A percentile compares a stretch with the other conserved stretches of the same genome.
Evolutionary conservation across 2,113 vertebrate species (phyloP).

Genomic region (Herpetotheres cachinnans): DNA sequence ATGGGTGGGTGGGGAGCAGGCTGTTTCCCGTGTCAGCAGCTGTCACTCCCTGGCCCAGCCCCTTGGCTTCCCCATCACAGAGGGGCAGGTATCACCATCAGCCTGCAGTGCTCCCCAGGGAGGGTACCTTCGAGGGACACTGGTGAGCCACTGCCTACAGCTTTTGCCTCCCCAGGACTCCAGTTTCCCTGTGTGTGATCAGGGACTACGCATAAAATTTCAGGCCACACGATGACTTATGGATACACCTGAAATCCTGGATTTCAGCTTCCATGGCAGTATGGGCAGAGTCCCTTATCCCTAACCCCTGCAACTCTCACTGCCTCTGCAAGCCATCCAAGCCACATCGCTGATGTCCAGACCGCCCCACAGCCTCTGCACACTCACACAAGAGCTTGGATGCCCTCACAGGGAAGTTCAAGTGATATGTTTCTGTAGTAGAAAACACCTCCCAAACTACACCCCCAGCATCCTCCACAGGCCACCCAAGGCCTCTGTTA

Average conservation of each 20-base stretch:
- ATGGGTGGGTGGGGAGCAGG: background rate
- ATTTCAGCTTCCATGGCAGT: background rate
- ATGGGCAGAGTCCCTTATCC: background rate
- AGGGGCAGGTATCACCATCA: background rate
- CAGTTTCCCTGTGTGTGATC: rapidly evolving
- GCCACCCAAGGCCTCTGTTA: background rate
- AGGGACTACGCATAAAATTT: rapidly evolving
- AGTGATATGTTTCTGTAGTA: background rate
- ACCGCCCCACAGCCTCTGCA: background rate
- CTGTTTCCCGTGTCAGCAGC: rapidly evolving
- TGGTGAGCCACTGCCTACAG: background rate
- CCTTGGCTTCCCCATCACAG: rapidly evolving
- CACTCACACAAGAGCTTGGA: rapidly evolving
- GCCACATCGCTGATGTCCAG: background rate
- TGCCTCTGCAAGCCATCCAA: background rate
- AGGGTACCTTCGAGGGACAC: background rate
- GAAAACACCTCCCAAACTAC: background rate
- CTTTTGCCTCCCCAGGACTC: background rate
- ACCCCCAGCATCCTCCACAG: background rate
- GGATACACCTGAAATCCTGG: background rate
- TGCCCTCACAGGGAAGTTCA: background rate
- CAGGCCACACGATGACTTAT: rapidly evolving
- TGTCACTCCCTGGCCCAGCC: background rate
- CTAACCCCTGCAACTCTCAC: rapidly evolving
- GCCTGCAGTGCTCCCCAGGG: background rate